These are phyloP conservation scores for Leucophenga varia DNA, from an alignment of 1,140 invertebrate genomes.

Conservation along the genomic window DNA sequence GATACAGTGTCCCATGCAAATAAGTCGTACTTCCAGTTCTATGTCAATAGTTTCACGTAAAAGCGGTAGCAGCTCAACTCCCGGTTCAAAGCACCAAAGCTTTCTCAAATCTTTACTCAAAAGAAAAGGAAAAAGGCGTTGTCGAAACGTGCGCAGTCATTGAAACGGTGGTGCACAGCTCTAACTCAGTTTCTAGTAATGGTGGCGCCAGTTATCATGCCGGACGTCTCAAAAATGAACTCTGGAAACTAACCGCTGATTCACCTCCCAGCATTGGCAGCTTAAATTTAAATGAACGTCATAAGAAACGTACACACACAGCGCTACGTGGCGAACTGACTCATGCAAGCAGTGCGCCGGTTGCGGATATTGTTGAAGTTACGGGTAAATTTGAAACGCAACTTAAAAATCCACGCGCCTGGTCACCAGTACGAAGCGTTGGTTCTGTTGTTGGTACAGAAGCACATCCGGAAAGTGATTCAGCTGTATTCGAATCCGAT, in stretches of 20 bases:
- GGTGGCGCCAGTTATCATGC: slow-evolving; percentile 37
- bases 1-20: slow-evolving; percentile 73
- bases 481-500: slow-evolving; percentile 73
- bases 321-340: slow-evolving; percentile 21
- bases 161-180: slow-evolving; percentile 65
- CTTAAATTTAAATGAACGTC: slow-evolving; percentile 46
- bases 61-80: slow-evolving; percentile 59
- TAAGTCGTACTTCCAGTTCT: slow-evolving; percentile 76
- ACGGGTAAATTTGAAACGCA: slow-evolving; percentile 58
- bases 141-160: slow-evolving; percentile 46
- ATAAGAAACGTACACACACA: slow-evolving; percentile 41
- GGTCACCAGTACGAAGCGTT: slow-evolving; percentile 80
- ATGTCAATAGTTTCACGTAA: slow-evolving; percentile 57
- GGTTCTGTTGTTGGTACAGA: slow-evolving; percentile 78
- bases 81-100: slow-evolving; percentile 53
- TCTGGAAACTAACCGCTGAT: slow-evolving; percentile 38
- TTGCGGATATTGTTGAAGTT: slow-evolving; percentile 42
- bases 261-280: slow-evolving; percentile 51
- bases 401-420: slow-evolving; percentile 71
- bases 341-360: slow-evolving; percentile 47
- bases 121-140: slow-evolving; percentile 51
- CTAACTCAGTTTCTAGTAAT: slow-evolving; percentile 58
- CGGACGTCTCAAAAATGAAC: slow-evolving; percentile 42
- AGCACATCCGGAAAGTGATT: slow-evolving; percentile 78
- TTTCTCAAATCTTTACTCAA: slow-evolving; percentile 49